Base-by-base conservation (phyloP, 2,888 invertebrate genomes). In the Achlya flavicornis region DNA sequence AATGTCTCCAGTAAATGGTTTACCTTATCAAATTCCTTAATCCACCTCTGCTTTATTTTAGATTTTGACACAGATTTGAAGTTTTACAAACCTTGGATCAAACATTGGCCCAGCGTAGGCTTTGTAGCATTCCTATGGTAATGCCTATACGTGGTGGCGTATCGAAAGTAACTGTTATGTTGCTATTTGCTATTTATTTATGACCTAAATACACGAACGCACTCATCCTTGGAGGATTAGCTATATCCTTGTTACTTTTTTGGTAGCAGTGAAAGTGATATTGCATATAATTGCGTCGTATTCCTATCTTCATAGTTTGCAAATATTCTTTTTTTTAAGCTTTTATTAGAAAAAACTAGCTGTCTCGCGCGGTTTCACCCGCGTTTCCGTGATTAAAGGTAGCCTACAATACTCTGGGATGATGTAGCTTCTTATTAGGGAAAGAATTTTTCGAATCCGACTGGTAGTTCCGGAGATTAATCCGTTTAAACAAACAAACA, bases 71-170 rank as follows among this genome's bases (percentile, higher is more conserved):
- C 46, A 14, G 5, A n/a, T 48, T 48, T n/a, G 1, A 48, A 14
- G 46, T 48, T n/a, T 48, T n/a, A 8, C 48, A 53, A 53, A 53
- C 53, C 53, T 57, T 60, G 43, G 57, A 19, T 62, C 61, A 61
- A 65, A 63, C 57, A 57, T 62, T 57, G 11, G 38, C 12, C 43
- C n/a, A 19, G 63, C 26, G 61, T 61, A 41, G 62, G 57, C 16
- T 11, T 16, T 33, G 46, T 58, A 26, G 62, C 67, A 69, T 70
- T 64, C 70, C 64, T 66, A 72, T 72, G 72, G 63, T 64, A 73
- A 73, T 72, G 61, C 63, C 66, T 70, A 67, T 61, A 59, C 61
- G 64, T 61, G 63, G 64, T 8, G 3, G 62, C 61, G 65, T 63
- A 57, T 66, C 58, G 58, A 64, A 63, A 48, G 58, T 61, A 63